Percentiles rank a stretch among this genome's conserved stretches.
phyloP scores from a whole-genome alignment of 2,797 vertebrate genomes.

The Lithobates pipiens region DNA sequence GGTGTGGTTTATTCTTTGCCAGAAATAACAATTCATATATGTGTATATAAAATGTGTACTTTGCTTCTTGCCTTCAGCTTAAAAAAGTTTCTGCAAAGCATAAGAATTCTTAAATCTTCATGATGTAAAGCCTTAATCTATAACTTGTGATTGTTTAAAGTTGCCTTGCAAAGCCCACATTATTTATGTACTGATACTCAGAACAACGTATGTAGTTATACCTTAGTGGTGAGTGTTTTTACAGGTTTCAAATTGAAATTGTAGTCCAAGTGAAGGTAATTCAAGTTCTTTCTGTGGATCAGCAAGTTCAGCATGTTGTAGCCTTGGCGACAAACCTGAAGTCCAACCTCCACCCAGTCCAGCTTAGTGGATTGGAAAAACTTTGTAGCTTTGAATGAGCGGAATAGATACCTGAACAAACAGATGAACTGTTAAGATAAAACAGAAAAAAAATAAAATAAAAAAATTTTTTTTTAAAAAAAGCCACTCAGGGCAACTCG shows the following conservation, averaged over 20 bases:
- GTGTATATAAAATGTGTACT: too few species aligned
- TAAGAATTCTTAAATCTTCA: too few species aligned
- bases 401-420: slow-evolving; percentile 90
- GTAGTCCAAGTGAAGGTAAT: slow-evolving; percentile 98
- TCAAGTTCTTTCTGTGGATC: slow-evolving; percentile 98
- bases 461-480: too few species aligned
- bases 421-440: neutral
- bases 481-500: slow-evolving; percentile 63
- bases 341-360: slow-evolving; percentile 98
- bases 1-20: too few species aligned
- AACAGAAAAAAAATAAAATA: neutral
- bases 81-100: too few species aligned
- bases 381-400: slow-evolving; percentile 98
- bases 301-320: slow-evolving; percentile 99
- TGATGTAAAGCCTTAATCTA: too few species aligned
- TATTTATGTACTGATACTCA: neutral
- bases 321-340: slow-evolving; percentile 97
- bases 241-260: slow-evolving; percentile 99
- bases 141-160: too few species aligned
- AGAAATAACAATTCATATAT: too few species aligned
- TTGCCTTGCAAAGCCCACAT: too few species aligned
- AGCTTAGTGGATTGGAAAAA: slow-evolving; percentile 99
- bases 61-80: too few species aligned
- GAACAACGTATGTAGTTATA: slow-evolving; percentile 63
- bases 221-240: slow-evolving; percentile 99